Conservation (phyloP, 2,888 invertebrate genomes). For the Melipona beecheii region DNA sequence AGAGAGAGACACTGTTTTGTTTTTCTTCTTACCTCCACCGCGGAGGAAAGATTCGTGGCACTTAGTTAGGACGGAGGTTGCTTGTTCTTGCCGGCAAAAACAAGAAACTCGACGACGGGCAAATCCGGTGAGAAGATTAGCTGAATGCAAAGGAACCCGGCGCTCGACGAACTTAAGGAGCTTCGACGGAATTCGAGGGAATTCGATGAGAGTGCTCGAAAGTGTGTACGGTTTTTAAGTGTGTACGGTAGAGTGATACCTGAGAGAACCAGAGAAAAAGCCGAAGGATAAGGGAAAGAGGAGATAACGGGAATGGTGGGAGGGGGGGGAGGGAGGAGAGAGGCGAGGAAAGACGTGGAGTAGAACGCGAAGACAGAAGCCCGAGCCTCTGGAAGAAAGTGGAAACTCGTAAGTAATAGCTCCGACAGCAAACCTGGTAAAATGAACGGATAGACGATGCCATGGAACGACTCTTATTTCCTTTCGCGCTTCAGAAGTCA, state of each 20-base stretch:
- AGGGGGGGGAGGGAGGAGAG: slow-evolving; percentile 3
- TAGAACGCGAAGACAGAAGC: slow-evolving; percentile 15
- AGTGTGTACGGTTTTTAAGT: slow-evolving; percentile 50
- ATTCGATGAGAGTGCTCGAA: slow-evolving; percentile 33
- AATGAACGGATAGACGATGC: slow-evolving; percentile 68
- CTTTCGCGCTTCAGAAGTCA: slow-evolving; percentile 58
- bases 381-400: slow-evolving; percentile 28
- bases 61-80: slow-evolving; percentile 38
- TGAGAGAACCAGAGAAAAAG: background rate
- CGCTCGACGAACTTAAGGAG: slow-evolving; percentile 33
- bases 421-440: slow-evolving; percentile 61
- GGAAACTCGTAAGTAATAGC: slow-evolving; percentile 68
- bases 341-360: slow-evolving; percentile 9
- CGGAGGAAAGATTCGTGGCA: slow-evolving; percentile 28
- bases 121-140: slow-evolving; percentile 68
- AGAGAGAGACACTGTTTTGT: slow-evolving; percentile 5
- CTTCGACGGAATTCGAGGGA: slow-evolving; percentile 3
- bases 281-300: background rate
- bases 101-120: slow-evolving; percentile 21
- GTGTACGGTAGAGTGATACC: slow-evolving; percentile 32
- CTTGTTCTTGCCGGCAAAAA: slow-evolving; percentile 31
- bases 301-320: background rate
- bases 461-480: slow-evolving; percentile 66
- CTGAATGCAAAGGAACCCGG: slow-evolving; percentile 64
- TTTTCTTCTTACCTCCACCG: background rate